Evolutionary conservation across 2,797 vertebrate genomes (phyloP).

Genomic region (Sternotherus odoratus): DNA sequence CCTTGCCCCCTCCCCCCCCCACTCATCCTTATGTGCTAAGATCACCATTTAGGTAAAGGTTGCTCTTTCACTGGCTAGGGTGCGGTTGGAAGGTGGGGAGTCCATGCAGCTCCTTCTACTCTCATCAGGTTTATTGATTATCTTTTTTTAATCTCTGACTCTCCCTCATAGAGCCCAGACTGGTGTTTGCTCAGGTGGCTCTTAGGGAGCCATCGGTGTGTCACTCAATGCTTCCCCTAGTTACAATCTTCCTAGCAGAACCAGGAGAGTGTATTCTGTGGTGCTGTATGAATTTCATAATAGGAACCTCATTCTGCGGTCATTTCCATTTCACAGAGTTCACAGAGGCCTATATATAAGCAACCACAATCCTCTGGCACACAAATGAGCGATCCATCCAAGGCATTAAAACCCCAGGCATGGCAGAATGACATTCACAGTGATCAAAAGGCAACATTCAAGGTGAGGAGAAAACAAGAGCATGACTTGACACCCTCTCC

Average conservation of each 20-base stretch:
- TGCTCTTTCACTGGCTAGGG: background rate
- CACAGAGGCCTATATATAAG: slow-evolving; percentile 29
- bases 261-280: background rate
- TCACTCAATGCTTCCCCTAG: fast-evolving
- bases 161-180: background rate
- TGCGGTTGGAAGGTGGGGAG: background rate
- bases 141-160: background rate
- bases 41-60: background rate
- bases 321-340: background rate
- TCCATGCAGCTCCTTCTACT: background rate
- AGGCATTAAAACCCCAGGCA: slow-evolving; percentile 24
- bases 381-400: slow-evolving; percentile 27
- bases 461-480: slow-evolving; percentile 48
- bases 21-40: background rate
- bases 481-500: background rate
- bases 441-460: slow-evolving; percentile 41
- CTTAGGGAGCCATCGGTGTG: background rate
- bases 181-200: background rate
- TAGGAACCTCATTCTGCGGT: background rate
- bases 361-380: slow-evolving; percentile 4
- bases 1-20: too few species aligned
- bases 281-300: background rate
- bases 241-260: background rate
- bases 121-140: background rate
- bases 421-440: slow-evolving; percentile 16